Conservation (phyloP, 2,113 vertebrate genomes). For the Anas platyrhynchos region DNA sequence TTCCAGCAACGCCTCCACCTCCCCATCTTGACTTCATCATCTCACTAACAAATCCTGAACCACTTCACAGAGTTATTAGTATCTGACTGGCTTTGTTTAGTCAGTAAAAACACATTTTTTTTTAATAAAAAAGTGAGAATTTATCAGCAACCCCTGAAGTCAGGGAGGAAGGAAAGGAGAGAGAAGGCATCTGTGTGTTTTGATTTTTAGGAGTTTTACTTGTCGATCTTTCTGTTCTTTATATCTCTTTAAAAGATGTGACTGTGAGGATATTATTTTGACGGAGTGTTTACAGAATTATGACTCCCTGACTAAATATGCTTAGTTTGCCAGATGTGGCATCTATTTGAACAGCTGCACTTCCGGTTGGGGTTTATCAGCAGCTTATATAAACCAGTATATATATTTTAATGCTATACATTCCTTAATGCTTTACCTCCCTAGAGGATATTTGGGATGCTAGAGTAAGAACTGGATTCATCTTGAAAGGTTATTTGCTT, state of each 20-base stretch:
- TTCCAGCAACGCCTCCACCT: background rate
- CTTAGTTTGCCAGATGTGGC: background rate
- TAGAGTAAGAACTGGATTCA: background rate
- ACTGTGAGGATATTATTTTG: background rate
- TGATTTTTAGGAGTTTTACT: background rate
- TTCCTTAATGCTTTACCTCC: constrained; percentile 3
- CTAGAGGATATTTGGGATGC: background rate
- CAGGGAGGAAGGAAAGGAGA: background rate
- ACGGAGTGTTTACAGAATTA: background rate
- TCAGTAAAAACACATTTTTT: background rate
- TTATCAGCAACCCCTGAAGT: background rate
- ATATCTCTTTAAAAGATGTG: background rate
- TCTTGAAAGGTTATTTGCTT: background rate
- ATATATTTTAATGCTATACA: background rate
- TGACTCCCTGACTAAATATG: background rate
- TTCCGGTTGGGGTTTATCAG: background rate
- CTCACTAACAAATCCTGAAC: background rate
- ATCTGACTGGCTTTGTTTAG: background rate
- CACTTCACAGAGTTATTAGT: background rate
- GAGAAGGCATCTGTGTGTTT: background rate
- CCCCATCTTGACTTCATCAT: background rate
- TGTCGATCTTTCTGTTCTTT: background rate
- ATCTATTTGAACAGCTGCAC: background rate
- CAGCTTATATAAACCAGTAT: background rate
- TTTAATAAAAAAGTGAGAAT: background rate